Evolutionary conservation across 2,888 invertebrate genomes (phyloP).

Genomic region (Drosophila mimica): DNA sequence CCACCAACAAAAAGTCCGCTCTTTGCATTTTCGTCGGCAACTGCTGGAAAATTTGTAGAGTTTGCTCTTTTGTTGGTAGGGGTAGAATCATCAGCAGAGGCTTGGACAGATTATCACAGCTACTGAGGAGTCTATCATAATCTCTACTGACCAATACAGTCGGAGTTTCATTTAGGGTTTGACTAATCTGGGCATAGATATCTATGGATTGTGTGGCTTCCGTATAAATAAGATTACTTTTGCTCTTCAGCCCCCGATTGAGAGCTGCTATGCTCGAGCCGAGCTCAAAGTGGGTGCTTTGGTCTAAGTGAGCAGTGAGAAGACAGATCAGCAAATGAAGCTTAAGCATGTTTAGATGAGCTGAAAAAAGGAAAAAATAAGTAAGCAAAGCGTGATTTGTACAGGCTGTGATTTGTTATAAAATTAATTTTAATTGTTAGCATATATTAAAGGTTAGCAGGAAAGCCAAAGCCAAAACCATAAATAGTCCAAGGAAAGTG

Average conservation of each 20-base stretch:
- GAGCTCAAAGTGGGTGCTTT: slow-evolving; percentile 17
- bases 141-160: slow-evolving; percentile 30
- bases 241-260: slow-evolving; percentile 30
- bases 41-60: slow-evolving; percentile 16
- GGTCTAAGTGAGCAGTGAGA: background rate
- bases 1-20: slow-evolving; percentile 43
- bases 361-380: slow-evolving; percentile 23
- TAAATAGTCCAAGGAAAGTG: background rate
- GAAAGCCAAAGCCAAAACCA: background rate
- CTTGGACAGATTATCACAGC: slow-evolving; percentile 7
- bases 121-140: background rate
- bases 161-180: slow-evolving; percentile 33
- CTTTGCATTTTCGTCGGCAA: slow-evolving; percentile 42
- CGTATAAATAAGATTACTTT: slow-evolving; percentile 45
- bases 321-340: slow-evolving; percentile 16
- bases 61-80: background rate
- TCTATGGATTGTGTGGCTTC: slow-evolving; percentile 6
- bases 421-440: background rate
- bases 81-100: slow-evolving; percentile 44
- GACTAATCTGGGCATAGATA: slow-evolving; percentile 11
- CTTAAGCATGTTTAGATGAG: slow-evolving; percentile 26
- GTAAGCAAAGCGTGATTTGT: slow-evolving; percentile 14
- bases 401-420: background rate
- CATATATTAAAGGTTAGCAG: background rate
- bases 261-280: slow-evolving; percentile 25